phyloP scores from a whole-genome alignment of 2,888 invertebrate species.

The Agrochola lychnidis region DNA sequence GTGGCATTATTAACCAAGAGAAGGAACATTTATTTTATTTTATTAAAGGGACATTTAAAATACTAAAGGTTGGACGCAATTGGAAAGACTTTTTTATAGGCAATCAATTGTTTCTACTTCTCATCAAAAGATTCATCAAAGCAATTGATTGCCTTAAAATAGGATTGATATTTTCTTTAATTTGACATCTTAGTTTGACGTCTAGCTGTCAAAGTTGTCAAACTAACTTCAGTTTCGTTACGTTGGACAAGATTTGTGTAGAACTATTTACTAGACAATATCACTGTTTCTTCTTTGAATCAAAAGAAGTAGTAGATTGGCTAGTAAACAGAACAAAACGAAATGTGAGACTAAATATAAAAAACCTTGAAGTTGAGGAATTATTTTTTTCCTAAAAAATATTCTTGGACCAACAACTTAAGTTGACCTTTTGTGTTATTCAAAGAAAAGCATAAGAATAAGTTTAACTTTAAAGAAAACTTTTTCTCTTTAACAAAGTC shows the following conservation, averaged over 20 bases:
- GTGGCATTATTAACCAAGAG: slow-evolving; percentile 55
- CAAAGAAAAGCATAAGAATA: slow-evolving; percentile 16
- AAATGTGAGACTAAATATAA: not conserved
- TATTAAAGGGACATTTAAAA: slow-evolving; percentile 68
- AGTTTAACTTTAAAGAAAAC: slow-evolving; percentile 6
- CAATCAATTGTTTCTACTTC: not conserved
- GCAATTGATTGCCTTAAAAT: not conserved
- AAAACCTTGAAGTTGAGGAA: not conserved
- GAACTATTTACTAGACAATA: not conserved
- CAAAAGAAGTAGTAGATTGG: not conserved
- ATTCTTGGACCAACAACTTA: not conserved
- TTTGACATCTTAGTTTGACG: not conserved
- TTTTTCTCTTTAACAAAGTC: slow-evolving; percentile 7
- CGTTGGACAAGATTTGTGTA: not conserved
- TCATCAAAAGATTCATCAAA: not conserved
- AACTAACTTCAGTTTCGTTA: not conserved
- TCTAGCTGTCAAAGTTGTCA: slow-evolving; percentile 7
- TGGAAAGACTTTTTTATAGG: slow-evolving; percentile 23
- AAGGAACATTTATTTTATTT: slow-evolving; percentile 72
- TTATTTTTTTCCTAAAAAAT: not conserved
- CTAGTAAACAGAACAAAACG: not conserved
- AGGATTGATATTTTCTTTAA: not conserved
- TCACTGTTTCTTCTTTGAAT: not conserved
- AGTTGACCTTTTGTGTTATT: not conserved
- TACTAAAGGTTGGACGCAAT: slow-evolving; percentile 58